Conservation (phyloP, 2,113 vertebrate species). For the Chionomys nivalis region DNA sequence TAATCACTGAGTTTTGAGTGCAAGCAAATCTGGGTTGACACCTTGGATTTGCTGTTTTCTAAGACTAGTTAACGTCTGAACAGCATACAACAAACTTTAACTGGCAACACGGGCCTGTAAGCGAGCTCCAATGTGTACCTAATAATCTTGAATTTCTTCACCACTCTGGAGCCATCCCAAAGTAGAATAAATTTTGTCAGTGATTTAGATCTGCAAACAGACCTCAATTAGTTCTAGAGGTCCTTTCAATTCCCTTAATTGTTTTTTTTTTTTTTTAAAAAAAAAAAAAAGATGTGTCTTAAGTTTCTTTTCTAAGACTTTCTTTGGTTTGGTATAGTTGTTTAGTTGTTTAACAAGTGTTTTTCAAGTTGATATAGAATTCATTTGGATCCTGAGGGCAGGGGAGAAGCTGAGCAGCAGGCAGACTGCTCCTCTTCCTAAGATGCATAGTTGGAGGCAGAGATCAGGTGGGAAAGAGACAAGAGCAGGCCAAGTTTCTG, state of each 20-base stretch:
- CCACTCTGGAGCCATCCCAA: slow-evolving; percentile 9
- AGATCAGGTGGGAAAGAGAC: neutral
- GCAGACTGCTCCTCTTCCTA: neutral
- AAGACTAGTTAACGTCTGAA: neutral
- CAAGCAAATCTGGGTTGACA: neutral
- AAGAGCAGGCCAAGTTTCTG: neutral
- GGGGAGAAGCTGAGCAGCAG: neutral
- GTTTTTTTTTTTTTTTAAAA: neutral
- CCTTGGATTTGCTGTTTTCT: neutral
- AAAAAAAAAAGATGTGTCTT: neutral
- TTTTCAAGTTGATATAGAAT: neutral
- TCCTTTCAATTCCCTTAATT: neutral
- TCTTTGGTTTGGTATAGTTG: neutral
- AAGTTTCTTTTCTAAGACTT: neutral
- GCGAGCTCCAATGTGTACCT: neutral
- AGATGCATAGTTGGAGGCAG: neutral
- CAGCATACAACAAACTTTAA: neutral
- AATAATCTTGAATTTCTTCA: neutral
- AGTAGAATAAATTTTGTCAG: slow-evolving; percentile 3
- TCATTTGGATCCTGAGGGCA: neutral
- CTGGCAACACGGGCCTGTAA: neutral
- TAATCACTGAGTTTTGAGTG: neutral
- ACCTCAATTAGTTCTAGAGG: neutral
- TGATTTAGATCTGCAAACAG: slow-evolving; percentile 7
- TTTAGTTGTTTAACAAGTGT: neutral